Evolutionary conservation across 2,113 vertebrate species (phyloP), one percentile per base, ranked within the genome.

Genomic region (Rhizomys pruinosus): DNA sequence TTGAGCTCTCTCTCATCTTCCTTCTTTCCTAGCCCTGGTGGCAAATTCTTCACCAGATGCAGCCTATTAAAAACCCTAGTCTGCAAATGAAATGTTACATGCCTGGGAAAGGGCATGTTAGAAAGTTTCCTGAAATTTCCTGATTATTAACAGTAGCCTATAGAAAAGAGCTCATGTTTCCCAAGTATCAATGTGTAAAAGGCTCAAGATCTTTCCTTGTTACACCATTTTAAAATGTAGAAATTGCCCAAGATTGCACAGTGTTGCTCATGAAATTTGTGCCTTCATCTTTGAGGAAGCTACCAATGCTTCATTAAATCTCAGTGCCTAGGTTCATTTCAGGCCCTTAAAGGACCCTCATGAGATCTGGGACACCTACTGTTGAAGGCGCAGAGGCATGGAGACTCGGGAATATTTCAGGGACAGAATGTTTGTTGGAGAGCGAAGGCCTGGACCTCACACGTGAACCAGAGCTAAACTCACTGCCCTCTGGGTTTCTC

Each of bases 381-480:
- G 39, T 71, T 2, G 27, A 47, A 78, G 27, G 16, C 15, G 27
- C 32, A 6, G 47, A 16, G 61, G 7, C 27, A 1, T 1, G 0
- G 4, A 34, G 23, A 4, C 44, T 13, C 17, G 12, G 16, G 0
- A 55, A 57, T 29, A 3, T 76, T 64, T 59, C 61, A 37, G 27
- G 42, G 37, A 12, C 17, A 37, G 8, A 73, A n/a, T 0, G 16
- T 29, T 59, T 20, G 20, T 34, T 1, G 1, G 29, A 61, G 22
- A 66, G 23, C 4, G 27, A 66, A 3, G 20, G 13, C 29, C 7
- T 47, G 39, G 2, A 3, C 34, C 17, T 64, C 37, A 0, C 10
- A 7, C 55, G 73, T 82, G 37, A 11, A 7, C 4, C 29, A 0
- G 8, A 25, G 17, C 5, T 19, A 25, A 9, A 0, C 15, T 29